A percentile compares a stretch with the other conserved stretches of the same genome.
Conservation (phyloP, 2,113 vertebrate species). For the Oenanthe oenanthe region DNA sequence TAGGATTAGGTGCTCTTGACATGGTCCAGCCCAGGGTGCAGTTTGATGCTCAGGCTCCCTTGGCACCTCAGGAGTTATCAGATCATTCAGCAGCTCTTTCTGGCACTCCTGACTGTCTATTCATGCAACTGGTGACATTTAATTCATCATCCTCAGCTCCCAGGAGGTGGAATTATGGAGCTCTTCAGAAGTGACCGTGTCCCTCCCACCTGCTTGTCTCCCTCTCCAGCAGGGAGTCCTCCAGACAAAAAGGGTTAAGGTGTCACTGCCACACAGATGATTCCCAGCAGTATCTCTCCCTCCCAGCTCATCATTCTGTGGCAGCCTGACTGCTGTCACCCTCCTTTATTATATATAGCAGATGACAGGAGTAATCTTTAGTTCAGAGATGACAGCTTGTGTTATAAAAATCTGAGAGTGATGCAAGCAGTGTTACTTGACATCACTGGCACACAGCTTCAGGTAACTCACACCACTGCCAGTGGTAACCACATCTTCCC, state of each 20-base stretch:
- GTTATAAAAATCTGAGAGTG: not conserved
- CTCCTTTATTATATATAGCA: slow-evolving; percentile 10
- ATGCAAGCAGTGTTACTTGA: not conserved
- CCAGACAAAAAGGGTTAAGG: not conserved
- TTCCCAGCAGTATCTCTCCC: not conserved
- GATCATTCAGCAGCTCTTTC: not conserved
- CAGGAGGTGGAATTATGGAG: not conserved
- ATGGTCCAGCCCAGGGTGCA: not conserved
- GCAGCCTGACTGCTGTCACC: slow-evolving; percentile 26
- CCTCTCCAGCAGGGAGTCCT: fast-evolving
- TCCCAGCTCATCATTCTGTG: not conserved
- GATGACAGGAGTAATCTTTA: slow-evolving; percentile 16
- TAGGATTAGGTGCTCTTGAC: not conserved
- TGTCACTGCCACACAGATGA: not conserved
- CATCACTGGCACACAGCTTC: not conserved
- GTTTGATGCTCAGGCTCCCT: not conserved
- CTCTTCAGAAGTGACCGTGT: not conserved
- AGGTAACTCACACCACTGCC: not conserved
- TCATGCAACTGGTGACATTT: slow-evolving; percentile 10
- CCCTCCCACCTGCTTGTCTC: slow-evolving; percentile 23
- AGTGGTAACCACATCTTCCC: not conserved
- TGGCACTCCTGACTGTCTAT: not conserved
- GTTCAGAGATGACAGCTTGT: slow-evolving; percentile 15
- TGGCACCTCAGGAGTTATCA: not conserved
- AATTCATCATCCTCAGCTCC: slow-evolving; percentile 8